Percentiles rank a stretch among this genome's conserved stretches.
phyloP scores from a whole-genome alignment of 2,113 vertebrate genomes.

The Pagrus major region DNA sequence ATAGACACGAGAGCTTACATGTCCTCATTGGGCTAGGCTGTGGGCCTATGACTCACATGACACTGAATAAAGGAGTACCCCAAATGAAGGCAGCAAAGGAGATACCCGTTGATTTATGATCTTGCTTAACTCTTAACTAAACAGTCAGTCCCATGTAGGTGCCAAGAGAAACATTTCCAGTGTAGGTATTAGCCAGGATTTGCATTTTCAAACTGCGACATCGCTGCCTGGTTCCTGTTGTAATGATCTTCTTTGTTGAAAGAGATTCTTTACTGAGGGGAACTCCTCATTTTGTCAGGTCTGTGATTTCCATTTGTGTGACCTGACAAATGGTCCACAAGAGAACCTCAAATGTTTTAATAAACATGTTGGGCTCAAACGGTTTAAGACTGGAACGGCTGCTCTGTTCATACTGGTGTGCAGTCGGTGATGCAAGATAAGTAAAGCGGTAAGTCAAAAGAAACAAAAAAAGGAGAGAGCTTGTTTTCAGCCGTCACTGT shows the following conservation, averaged over 20 bases:
- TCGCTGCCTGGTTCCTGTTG: constrained; percentile 8
- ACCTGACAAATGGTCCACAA: constrained; percentile 2
- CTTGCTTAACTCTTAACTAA: constrained; percentile 30
- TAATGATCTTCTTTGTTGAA: not conserved
- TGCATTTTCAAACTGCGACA: constrained; percentile 12
- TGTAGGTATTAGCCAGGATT: not conserved
- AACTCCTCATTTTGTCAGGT: constrained; percentile 14
- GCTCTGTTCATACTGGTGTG: not conserved
- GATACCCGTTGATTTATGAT: constrained; percentile 34
- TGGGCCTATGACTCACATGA: constrained; percentile 12
- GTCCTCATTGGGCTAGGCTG: not conserved
- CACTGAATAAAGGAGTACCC: constrained; percentile 4
- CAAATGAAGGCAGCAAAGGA: not conserved
- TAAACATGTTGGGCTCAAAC: not conserved
- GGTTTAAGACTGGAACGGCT: not conserved
- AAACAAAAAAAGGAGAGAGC: not conserved
- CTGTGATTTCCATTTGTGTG: constrained; percentile 30
- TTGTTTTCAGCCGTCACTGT: constrained; percentile 2
- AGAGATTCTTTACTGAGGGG: not conserved
- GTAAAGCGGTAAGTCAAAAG: not conserved
- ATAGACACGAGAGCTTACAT: not conserved
- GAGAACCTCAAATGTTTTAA: not conserved
- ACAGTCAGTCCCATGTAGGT: constrained; percentile 5
- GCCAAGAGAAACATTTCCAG: constrained; percentile 62
- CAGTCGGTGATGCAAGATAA: not conserved